Conservation (phyloP, 2,888 invertebrate genomes). For the Amphipoea oculea region DNA sequence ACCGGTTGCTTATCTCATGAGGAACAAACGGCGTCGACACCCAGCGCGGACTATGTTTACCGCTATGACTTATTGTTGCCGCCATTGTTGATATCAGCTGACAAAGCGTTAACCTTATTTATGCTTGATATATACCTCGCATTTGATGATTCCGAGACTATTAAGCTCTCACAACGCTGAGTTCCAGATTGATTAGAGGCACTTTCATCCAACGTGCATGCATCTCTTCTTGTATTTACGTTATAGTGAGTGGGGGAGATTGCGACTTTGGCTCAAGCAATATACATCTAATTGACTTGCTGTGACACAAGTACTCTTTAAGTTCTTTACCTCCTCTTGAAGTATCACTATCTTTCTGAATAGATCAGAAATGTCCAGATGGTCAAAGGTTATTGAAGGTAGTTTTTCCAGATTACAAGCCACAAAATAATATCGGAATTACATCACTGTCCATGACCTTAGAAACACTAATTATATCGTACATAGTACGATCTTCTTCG, state of each 20-base stretch:
- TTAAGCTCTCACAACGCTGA: too few species aligned
- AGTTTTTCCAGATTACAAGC: not conserved
- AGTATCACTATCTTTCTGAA: too few species aligned
- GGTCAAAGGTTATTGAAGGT: not conserved
- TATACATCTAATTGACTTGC: slow-evolving; percentile 5
- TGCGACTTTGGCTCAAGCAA: not conserved
- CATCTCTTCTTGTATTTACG: slow-evolving; percentile 7
- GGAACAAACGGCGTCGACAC: not conserved
- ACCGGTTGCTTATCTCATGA: not conserved
- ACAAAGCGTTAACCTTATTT: too few species aligned
- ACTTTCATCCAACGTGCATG: slow-evolving; percentile 3
- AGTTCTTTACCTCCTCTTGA: too few species aligned
- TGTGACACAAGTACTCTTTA: not conserved
- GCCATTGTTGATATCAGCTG: too few species aligned
- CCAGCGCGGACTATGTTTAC: not conserved
- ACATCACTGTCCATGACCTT: not conserved
- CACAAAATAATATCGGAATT: not conserved
- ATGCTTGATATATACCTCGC: too few species aligned
- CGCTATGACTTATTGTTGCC: not conserved
- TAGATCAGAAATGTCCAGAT: too few species aligned
- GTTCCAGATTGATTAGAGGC: not conserved
- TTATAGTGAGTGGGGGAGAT: slow-evolving; percentile 5
- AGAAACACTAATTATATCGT: not conserved
- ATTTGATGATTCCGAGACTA: not conserved
- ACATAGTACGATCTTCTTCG: not conserved